Evolutionary conservation across 1,140 invertebrate genomes (phyloP), one percentile per base, ranked within the genome.

Genomic region (Hyphantria cunea): DNA sequence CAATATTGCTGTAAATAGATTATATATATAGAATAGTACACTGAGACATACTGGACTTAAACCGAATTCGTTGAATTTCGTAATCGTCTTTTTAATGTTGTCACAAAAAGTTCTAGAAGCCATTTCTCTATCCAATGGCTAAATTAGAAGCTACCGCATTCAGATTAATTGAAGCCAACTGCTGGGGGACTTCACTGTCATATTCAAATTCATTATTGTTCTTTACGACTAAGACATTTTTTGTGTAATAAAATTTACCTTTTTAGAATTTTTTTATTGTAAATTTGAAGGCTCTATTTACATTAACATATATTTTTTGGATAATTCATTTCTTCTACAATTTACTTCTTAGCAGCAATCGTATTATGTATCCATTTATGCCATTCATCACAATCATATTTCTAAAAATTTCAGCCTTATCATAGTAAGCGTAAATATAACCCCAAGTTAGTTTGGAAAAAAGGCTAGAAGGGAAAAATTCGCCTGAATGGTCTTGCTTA

Each of bases 81-180:
- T 39, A 52, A 39, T 52, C 33, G 31, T 33, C 48, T 50, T 50
- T 25, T 53, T n/a, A 25, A n/a, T 53, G 37, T 25, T 34, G n/a
- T 42, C 42, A 13, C 41, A 39, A 45, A 15, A 50, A 45, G 44
- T 25, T 39, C n/a, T 31, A 6, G 13, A 31, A 39, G 48, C 51
- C 50, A 62, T 62, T 63, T 31, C 55, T 58, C 14, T 63, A 63
- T 48, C 42, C 15, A 31, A 15, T 55, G 31, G 50, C 42, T 48
- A 65, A 48, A 59, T 65, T 65, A 65, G 34, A 53, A 53, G 64
- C 42, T 53, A 49, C 50, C 17, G 39, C 31, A 31, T 58, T 25
- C 41, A 59, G 32, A 65, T 60, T 59, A 65, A 65, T 65, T 65
- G 55, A 33, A 53, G 42, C 49, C 55, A 53, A 53, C 53, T 65